Evolutionary conservation across 2,888 invertebrate species (phyloP).

Genomic region (Xestia ashworthii): DNA sequence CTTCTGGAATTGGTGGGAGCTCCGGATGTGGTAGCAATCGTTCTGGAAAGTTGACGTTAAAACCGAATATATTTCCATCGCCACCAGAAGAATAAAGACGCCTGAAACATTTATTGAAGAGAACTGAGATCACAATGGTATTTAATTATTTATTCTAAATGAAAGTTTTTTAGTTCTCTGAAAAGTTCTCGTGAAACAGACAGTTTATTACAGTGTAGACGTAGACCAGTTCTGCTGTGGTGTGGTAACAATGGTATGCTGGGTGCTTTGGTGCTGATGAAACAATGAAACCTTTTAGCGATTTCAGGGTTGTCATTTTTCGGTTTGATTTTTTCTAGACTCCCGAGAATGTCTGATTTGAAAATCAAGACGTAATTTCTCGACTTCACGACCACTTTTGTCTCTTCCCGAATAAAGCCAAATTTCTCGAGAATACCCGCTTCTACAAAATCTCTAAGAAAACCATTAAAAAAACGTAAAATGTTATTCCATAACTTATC

Average conservation of each 20-base stretch:
- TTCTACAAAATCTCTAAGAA: not conserved
- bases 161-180: not conserved
- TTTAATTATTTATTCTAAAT: not conserved
- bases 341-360: not conserved
- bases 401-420: not conserved
- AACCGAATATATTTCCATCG: constrained; percentile 95
- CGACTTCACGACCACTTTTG: not conserved
- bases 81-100: constrained; percentile 92
- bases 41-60: constrained; percentile 88
- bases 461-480: not conserved
- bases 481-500: not conserved
- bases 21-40: constrained; percentile 70
- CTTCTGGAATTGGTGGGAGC: constrained; percentile 60
- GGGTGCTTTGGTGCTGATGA: not conserved
- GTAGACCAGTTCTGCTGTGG: not conserved
- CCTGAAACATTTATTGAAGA: constrained; percentile 70
- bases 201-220: not conserved
- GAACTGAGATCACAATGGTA: not conserved
- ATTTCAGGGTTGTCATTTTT: not conserved
- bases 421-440: not conserved
- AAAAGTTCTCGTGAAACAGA: not conserved
- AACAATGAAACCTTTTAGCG: not conserved
- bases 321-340: not conserved
- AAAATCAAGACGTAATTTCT: not conserved
- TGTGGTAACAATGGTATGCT: too few relatives aligned